Conservation (phyloP, 2,888 invertebrate species). For the Cheilosia urbana region DNA sequence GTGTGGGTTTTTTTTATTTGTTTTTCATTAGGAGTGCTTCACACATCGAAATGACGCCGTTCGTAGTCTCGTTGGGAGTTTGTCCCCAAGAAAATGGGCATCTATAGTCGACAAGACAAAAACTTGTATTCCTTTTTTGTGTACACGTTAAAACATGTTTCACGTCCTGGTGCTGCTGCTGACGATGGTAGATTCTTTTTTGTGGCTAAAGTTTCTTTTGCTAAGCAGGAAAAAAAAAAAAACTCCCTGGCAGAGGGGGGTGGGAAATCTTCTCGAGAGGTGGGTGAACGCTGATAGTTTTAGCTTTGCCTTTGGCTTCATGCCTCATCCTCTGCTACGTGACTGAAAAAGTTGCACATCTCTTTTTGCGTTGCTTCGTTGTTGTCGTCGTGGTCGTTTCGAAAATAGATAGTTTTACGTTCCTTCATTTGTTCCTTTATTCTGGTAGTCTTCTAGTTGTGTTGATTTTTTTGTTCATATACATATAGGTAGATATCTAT, state of each 20-base stretch:
- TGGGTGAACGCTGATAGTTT: conserved; percentile 65
- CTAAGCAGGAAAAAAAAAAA: conserved; percentile 11
- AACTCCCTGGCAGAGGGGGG: conserved; percentile 2
- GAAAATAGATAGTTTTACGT: conserved; percentile 68
- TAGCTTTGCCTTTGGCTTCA: conserved; percentile 39
- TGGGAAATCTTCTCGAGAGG: conserved; percentile 56
- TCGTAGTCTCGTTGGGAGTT: conserved; percentile 38
- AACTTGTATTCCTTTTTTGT: conserved; percentile 43
- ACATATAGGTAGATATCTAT: conserved; percentile 19
- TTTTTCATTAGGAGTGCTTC: conserved; percentile 52
- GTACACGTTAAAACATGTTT: conserved; percentile 61
- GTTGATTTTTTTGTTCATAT: conserved; percentile 35
- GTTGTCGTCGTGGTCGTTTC: conserved; percentile 23
- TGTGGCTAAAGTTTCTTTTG: conserved; percentile 37
- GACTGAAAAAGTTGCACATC: conserved; percentile 70
- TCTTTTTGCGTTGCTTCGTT: conserved; percentile 61
- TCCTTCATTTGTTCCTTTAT: conserved; percentile 41
- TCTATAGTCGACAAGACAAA: conserved; percentile 17
- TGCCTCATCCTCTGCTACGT: conserved; percentile 52
- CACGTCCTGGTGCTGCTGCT: conserved; percentile 33
- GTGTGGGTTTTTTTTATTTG: conserved; percentile 53
- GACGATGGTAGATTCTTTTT: conserved; percentile 27
- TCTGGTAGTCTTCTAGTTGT: neutral
- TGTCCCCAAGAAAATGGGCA: conserved; percentile 57
- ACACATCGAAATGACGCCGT: conserved; percentile 33